Percentiles rank a stretch among this genome's conserved stretches.
phyloP scores from a whole-genome alignment of 1,140 invertebrate species.

The Calliphora vicina region DNA sequence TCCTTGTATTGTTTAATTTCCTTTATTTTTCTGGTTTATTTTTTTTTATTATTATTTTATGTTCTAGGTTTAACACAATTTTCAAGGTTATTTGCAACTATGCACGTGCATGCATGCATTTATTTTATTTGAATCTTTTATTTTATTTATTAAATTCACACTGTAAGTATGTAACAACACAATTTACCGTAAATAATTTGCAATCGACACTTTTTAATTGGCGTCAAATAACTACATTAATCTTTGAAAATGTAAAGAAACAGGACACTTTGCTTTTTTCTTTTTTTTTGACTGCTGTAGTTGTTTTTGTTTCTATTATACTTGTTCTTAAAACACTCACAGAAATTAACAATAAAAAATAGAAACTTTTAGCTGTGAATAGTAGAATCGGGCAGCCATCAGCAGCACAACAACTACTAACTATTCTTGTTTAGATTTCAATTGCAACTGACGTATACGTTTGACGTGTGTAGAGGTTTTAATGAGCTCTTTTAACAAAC shows the following conservation, averaged over 20 bases:
- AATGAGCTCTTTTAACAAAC: conserved; percentile 13
- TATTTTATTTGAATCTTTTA: not conserved
- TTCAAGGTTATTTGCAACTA: conserved; percentile 23
- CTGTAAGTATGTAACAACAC: too few relatives aligned
- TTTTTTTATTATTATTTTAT: too few relatives aligned
- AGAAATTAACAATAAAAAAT: too few relatives aligned
- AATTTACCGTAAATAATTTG: not conserved
- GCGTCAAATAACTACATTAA: not conserved
- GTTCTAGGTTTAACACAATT: not conserved
- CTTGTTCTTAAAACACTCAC: too few relatives aligned
- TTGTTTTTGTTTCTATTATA: not conserved
- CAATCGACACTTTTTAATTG: too few relatives aligned
- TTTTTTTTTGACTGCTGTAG: not conserved
- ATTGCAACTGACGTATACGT: conserved; percentile 24
- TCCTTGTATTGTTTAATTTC: not conserved
- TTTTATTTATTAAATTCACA: too few relatives aligned
- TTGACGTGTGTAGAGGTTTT: conserved; percentile 24
- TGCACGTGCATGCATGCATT: conserved; percentile 22
- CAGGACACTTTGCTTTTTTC: conserved; percentile 5
- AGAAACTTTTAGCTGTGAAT: not conserved
- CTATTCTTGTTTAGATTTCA: conserved; percentile 22
- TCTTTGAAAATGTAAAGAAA: not conserved
- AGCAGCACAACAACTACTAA: conserved; percentile 17
- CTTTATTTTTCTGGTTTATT: not conserved
- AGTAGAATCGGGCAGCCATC: not conserved